These are phyloP conservation scores for Pogona vitticeps DNA, from an alignment of 2,113 vertebrate genomes.

Conservation along the genomic window DNA sequence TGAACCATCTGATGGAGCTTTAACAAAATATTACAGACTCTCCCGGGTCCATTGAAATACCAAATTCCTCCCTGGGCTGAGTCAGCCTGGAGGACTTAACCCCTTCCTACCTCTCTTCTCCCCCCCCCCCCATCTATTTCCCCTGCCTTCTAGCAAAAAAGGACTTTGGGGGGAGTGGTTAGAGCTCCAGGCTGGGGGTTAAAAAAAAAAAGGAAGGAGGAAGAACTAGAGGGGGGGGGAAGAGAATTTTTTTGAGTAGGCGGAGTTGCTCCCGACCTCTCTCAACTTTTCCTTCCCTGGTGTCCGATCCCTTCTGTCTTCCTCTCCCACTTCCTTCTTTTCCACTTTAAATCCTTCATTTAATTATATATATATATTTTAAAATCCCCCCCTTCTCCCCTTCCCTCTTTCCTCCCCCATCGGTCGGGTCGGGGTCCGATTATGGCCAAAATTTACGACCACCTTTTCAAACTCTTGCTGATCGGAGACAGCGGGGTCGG, in stretches of 20 bases:
- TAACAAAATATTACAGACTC: too few relatives aligned
- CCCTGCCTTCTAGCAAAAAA: not conserved
- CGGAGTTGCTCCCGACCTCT: not conserved
- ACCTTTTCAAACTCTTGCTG: conserved; percentile 95
- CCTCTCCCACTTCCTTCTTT: not conserved
- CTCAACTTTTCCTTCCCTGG: not conserved
- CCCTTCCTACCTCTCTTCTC: not conserved
- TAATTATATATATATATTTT: too few relatives aligned
- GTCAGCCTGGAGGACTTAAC: not conserved
- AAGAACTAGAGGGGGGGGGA: not conserved
- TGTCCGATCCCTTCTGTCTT: not conserved
- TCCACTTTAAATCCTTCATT: too few relatives aligned
- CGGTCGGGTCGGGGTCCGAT: conserved; percentile 82
- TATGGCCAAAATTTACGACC: conserved; percentile 97
- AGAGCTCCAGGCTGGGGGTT: not conserved
- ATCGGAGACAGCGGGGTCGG: conserved; percentile 96
- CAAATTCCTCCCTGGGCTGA: not conserved
- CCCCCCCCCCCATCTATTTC: too few relatives aligned
- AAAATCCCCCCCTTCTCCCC: too few relatives aligned
- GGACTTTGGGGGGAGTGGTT: not conserved
- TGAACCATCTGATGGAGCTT: not conserved
- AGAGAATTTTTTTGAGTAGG: not conserved
- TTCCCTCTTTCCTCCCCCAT: too few relatives aligned
- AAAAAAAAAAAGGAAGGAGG: not conserved
- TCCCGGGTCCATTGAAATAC: too few relatives aligned